Percentiles rank a stretch among this genome's conserved stretches.
phyloP scores from a whole-genome alignment of 2,888 invertebrate species.

The Eilema sororculum region DNA sequence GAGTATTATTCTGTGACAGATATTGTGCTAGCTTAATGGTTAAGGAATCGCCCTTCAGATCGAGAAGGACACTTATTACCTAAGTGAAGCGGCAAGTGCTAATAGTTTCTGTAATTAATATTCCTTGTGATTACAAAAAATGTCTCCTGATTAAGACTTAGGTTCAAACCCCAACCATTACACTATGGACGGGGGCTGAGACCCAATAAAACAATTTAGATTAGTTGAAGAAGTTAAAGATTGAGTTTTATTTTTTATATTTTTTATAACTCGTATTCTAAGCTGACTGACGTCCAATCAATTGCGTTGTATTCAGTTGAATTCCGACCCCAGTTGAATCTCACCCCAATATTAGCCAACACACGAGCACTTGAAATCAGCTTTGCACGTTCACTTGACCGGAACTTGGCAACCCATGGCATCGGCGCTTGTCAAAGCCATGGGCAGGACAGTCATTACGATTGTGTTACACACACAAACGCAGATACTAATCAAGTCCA shows the following conservation, averaged over 20 bases:
- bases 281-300: neutral
- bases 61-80: too few species aligned
- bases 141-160: too few species aligned
- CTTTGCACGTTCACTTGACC: slow-evolving; percentile 43
- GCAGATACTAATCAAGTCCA: slow-evolving; percentile 88
- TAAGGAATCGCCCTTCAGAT: too few species aligned
- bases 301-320: neutral
- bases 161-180: neutral
- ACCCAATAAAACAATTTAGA: neutral
- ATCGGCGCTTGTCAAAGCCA: slow-evolving; percentile 36
- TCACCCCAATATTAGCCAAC: neutral
- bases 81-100: too few species aligned
- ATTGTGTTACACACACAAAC: slow-evolving; percentile 61
- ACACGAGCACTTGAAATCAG: slow-evolving; percentile 26
- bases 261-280: too few species aligned
- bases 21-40: too few species aligned
- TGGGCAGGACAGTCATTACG: slow-evolving; percentile 37
- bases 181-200: neutral
- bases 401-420: slow-evolving; percentile 39
- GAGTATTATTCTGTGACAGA: too few species aligned
- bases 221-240: neutral
- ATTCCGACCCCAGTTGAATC: neutral
- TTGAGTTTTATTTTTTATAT: too few species aligned
- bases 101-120: too few species aligned
- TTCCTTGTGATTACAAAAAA: too few species aligned